These are phyloP conservation scores for Heteronetta atricapilla DNA, from an alignment of 2,113 vertebrate species.

Conservation along the genomic window DNA sequence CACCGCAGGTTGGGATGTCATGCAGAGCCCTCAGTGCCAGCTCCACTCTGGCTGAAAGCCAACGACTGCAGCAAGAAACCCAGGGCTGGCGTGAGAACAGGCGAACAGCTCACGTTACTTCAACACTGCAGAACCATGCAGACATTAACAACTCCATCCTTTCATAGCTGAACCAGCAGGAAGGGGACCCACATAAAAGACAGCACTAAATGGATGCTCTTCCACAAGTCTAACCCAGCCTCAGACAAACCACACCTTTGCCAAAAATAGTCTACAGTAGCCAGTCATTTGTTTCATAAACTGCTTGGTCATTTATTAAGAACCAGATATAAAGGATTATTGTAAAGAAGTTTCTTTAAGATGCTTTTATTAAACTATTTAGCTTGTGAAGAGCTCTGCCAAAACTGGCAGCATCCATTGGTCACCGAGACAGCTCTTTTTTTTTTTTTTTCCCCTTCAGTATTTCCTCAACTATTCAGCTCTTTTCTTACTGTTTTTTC, in stretches of 20 bases:
- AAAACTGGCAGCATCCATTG: neutral
- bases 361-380: slow-evolving; percentile 1
- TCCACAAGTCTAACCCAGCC: fast-evolving
- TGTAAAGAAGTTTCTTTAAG: neutral
- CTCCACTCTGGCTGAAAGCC: neutral
- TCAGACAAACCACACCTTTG: neutral
- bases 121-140: neutral
- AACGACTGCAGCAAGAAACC: neutral
- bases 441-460: neutral
- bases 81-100: neutral
- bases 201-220: neutral
- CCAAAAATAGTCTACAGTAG: neutral
- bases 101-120: neutral
- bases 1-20: fast-evolving
- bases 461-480: neutral
- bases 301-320: neutral
- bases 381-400: slow-evolving; percentile 12
- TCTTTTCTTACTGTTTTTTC: neutral
- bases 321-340: neutral
- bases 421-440: slow-evolving; percentile 27
- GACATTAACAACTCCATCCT: neutral
- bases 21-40: neutral
- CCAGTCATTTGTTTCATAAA: neutral
- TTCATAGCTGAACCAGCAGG: neutral
- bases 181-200: neutral